These are phyloP conservation scores for Augochlora pura DNA, from an alignment of 1,140 invertebrate genomes.

Conservation along the genomic window DNA sequence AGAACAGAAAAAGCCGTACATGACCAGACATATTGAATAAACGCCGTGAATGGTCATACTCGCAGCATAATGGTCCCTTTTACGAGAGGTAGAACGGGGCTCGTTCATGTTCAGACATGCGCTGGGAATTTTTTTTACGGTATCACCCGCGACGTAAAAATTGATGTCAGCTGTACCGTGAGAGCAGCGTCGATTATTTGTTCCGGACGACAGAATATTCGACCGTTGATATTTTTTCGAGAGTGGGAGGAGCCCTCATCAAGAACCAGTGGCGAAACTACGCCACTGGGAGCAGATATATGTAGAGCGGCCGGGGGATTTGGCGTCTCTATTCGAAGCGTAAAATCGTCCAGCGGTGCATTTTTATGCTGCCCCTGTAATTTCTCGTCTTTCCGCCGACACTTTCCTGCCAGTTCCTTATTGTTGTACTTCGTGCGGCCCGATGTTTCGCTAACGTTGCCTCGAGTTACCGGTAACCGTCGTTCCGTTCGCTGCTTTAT, in stretches of 20 bases:
- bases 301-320: slow-evolving; percentile 47
- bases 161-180: no score
- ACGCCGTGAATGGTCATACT: no score
- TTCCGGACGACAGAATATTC: neutral
- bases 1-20: no score
- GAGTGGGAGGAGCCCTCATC: neutral
- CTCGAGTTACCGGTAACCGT: slow-evolving; percentile 7
- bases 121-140: no score
- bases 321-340: slow-evolving; percentile 61
- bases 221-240: neutral
- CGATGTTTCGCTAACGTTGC: slow-evolving; percentile 54
- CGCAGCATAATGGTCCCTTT: no score
- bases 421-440: slow-evolving; percentile 7
- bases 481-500: slow-evolving; percentile 22
- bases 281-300: slow-evolving; percentile 10
- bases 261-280: neutral
- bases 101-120: no score
- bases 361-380: slow-evolving; percentile 60
- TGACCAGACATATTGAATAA: no score
- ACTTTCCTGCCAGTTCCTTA: slow-evolving; percentile 38
- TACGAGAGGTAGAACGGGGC: no score
- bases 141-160: no score
- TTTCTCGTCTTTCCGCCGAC: slow-evolving; percentile 44
- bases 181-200: no score
- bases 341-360: slow-evolving; percentile 69